Base-by-base conservation (phyloP, 2,797 vertebrate genomes). In the Parambassis ranga region DNA sequence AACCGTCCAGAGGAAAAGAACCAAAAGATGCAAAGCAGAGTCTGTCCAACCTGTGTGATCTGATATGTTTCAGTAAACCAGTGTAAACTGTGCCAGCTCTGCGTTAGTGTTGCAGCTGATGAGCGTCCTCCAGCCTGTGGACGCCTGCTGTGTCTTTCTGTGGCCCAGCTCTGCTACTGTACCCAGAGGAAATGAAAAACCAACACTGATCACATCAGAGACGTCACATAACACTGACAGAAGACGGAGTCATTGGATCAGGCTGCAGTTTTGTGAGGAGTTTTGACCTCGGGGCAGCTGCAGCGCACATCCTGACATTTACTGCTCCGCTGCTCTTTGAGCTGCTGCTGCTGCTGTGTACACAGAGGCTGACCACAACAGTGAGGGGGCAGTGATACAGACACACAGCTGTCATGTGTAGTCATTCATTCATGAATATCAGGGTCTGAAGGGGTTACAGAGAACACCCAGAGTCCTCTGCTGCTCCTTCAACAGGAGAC, bases 101-200 rank as follows among this genome's bases (percentile, higher is more conserved):
- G n/a, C n/a, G n/a, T n/a, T n/a, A n/a, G n/a, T n/a, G n/a, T n/a
- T n/a, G n/a, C n/a, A n/a, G n/a, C n/a, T n/a, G n/a, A n/a, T n/a
- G n/a, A n/a, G n/a, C n/a, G n/a, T n/a, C 30, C 19, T 46, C 26
- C 6, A 27, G 11, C 28, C 5, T 18, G 2, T 7, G 14, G 9
- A 76, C 37, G 35, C 58, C 57, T 20, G 30, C 15, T 0, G 28
- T 47, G 26, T 73, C 15, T 65, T 73, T 60, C 37, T 18, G 18
- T 26, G 3, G 11, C 26, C 32, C 33, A 11, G 10, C n/a, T 2
- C 9, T 1, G 24, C 22, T 16, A 35, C 35, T 28, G 24, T 3
- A 3, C 20, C 31, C 24, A 7, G 18, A 61, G 60, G 51, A 67
- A 67, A 79, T 64, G 41, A 61, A 51, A 68, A 65, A 65, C 49